Percentiles rank a stretch among this genome's conserved stretches.
These are phyloP conservation scores for Tetramorium simillimum DNA, from an alignment of 1,140 invertebrate genomes.

Conservation along the genomic window DNA sequence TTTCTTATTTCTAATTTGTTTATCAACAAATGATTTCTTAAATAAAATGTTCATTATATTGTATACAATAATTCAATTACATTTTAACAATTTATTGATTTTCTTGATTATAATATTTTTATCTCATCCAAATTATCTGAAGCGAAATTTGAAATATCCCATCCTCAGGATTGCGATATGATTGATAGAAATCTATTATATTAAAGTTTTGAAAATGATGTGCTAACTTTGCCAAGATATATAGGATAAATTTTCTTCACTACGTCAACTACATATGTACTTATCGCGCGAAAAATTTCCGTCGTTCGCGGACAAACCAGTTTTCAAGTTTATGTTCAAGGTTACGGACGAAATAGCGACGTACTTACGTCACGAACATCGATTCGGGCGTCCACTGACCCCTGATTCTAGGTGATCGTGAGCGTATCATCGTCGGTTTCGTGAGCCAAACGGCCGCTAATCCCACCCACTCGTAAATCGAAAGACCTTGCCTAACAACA, in stretches of 20 bases:
- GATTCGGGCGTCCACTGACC: conserved; percentile 48
- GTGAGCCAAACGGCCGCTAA: not conserved
- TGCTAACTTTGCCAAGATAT: not conserved
- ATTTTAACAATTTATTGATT: not conserved
- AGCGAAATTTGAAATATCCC: not conserved
- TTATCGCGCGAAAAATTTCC: not conserved
- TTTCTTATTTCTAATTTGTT: not conserved
- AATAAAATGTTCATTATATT: not conserved
- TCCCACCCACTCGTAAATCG: not conserved
- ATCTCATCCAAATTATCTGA: not conserved
- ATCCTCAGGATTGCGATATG: not conserved
- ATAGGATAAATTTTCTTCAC: not conserved
- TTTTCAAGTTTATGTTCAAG: conserved; percentile 57
- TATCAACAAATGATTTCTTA: not conserved
- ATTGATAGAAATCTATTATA: not conserved
- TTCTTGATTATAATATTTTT: not conserved
- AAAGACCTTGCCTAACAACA: not conserved
- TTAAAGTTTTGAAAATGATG: not conserved
- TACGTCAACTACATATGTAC: not conserved
- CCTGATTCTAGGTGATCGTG: conserved; percentile 27
- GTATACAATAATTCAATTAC: not conserved
- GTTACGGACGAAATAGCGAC: conserved; percentile 8
- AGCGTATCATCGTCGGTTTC: conserved; percentile 3
- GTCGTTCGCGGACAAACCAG: not conserved
- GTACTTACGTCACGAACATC: conserved; percentile 49